These are phyloP conservation scores for Meiosimyza platycephala DNA, from an alignment of 2,888 invertebrate species.

Conservation along the genomic window DNA sequence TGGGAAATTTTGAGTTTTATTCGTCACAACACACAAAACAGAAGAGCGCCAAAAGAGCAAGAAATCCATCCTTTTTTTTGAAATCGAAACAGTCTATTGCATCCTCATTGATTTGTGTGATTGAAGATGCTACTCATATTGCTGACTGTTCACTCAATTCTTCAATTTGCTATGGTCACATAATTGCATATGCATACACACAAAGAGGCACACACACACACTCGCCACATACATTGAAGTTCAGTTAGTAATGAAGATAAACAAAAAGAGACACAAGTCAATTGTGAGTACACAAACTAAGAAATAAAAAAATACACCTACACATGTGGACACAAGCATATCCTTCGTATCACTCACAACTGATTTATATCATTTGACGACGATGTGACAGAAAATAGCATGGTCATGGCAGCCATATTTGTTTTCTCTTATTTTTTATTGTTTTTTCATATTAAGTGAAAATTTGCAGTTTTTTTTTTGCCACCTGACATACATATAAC, in stretches of 20 bases:
- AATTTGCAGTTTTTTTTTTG: not conserved
- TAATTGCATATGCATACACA: not conserved
- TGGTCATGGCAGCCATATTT: not conserved
- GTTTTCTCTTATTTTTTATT: not conserved
- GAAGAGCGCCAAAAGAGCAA: no score
- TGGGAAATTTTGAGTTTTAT: no score
- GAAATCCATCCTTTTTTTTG: no score
- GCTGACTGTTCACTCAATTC: no score
- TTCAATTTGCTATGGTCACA: no score
- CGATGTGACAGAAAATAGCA: not conserved
- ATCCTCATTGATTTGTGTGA: no score
- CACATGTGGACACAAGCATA: no score
- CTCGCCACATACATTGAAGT: not conserved
- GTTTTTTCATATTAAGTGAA: not conserved
- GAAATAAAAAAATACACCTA: not conserved
- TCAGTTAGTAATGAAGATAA: not conserved
- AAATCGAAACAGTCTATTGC: no score
- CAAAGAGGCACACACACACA: not conserved
- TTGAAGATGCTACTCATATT: no score
- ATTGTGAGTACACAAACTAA: not conserved
- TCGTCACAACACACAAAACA: no score
- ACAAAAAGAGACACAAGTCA: not conserved
- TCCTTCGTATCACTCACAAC: not conserved
- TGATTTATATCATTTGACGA: not conserved
- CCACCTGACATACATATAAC: not conserved